These are phyloP conservation scores for Heliconius aoede DNA, from an alignment of 2,888 invertebrate genomes.

Conservation along the genomic window DNA sequence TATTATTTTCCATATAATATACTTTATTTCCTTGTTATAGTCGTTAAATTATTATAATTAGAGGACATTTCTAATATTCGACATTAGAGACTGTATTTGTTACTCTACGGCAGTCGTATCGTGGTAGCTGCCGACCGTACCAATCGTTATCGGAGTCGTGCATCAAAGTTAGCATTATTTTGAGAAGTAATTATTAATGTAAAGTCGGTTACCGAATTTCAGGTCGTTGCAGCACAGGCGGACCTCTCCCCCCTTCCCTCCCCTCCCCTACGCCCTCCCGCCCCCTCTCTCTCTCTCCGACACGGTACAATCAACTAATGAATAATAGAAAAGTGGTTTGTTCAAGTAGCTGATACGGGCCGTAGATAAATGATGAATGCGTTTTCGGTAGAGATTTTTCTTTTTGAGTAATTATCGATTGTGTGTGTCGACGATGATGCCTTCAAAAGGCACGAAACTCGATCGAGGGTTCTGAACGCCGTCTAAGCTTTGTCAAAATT, in stretches of 20 bases:
- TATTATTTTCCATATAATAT: not conserved
- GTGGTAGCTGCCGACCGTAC: conserved; percentile 59
- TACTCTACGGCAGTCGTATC: conserved; percentile 50
- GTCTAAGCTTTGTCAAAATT: conserved; percentile 42
- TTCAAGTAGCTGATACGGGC: conserved; percentile 75
- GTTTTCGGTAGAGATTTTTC: conserved; percentile 68
- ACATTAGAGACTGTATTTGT: conserved; percentile 23
- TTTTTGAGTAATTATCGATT: conserved; percentile 68
- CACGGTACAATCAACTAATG: conserved; percentile 72
- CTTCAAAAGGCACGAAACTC: conserved; percentile 20
- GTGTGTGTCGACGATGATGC: conserved; percentile 54
- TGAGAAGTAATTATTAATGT: conserved; percentile 84
- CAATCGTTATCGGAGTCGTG: conserved; percentile 75
- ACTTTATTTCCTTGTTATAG: not conserved
- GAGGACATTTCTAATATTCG: conserved; percentile 5
- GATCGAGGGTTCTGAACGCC: conserved; percentile 11
- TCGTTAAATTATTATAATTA: not conserved
- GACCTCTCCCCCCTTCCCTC: conserved; percentile 46
- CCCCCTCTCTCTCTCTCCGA: conserved; percentile 55
- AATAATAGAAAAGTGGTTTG: conserved; percentile 79
- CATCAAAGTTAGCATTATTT: conserved; percentile 80
- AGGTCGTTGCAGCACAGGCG: conserved; percentile 69
- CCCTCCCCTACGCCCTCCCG: conserved; percentile 28
- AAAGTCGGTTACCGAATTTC: conserved; percentile 80
- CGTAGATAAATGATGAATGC: conserved; percentile 77